Evolutionary conservation across 2,888 invertebrate genomes (phyloP).

Genomic region (Philhelius pedissequus): DNA sequence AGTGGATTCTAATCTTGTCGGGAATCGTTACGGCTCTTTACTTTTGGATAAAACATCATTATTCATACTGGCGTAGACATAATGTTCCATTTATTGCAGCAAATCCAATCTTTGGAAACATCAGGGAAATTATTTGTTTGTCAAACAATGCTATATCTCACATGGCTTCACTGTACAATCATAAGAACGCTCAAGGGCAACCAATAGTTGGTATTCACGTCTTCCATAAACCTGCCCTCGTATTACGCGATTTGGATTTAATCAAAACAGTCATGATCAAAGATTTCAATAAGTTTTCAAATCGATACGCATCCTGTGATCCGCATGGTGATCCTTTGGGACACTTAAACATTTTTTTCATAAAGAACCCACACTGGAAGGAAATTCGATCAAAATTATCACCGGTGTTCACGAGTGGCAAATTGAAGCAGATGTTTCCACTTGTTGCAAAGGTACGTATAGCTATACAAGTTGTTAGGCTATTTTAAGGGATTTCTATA

Average conservation of each 20-base stretch:
- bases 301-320: conserved; percentile 73
- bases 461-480: too few species aligned
- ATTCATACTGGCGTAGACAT: conserved; percentile 75
- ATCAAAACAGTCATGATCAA: conserved; percentile 79
- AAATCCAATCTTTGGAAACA: conserved; percentile 78
- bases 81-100: conserved; percentile 77
- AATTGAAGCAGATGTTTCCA: conserved; percentile 77
- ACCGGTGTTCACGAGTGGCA: conserved; percentile 79
- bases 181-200: conserved; percentile 71
- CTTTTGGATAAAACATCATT: conserved; percentile 76
- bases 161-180: conserved; percentile 72
- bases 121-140: conserved; percentile 73
- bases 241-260: conserved; percentile 79
- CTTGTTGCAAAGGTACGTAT: conserved; percentile 73
- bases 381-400: conserved; percentile 78
- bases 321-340: conserved; percentile 77
- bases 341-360: conserved; percentile 77
- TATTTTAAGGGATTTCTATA: too few species aligned
- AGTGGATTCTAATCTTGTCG: conserved; percentile 45
- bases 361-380: conserved; percentile 79
- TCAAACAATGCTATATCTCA: conserved; percentile 17
- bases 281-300: conserved; percentile 78
- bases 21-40: conserved; percentile 69
- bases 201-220: conserved; percentile 77
- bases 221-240: conserved; percentile 78